Conservation (phyloP, 23 tunicate genomes). For the Phallusia fumigata region DNA sequence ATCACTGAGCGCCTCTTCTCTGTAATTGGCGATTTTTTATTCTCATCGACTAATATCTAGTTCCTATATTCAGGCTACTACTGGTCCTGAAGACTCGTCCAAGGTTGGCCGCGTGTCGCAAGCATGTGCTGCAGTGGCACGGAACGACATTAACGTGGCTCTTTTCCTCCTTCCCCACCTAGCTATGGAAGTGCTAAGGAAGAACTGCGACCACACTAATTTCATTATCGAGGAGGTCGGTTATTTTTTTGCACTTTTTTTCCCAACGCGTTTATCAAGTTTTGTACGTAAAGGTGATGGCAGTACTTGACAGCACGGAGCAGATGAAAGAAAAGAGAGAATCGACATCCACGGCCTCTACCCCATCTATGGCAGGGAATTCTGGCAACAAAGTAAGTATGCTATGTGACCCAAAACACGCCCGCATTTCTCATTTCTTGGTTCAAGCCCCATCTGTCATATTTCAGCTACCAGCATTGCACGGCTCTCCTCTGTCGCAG, state of each 20-base stretch:
- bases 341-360: not conserved
- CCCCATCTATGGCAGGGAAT: not conserved
- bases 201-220: conserved; percentile 30
- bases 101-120: conserved; percentile 59
- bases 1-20: too few relatives aligned
- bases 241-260: not conserved
- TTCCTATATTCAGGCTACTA: conserved; percentile 43
- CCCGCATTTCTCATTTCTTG: too few relatives aligned
- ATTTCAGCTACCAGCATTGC: not conserved
- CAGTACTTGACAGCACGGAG: conserved; percentile 70
- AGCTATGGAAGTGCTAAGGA: conserved; percentile 53
- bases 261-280: not conserved
- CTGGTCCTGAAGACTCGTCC: conserved; percentile 10
- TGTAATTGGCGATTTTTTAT: too few relatives aligned
- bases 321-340: conserved; percentile 26
- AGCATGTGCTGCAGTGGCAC: conserved; percentile 74
- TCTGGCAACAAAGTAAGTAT: not conserved
- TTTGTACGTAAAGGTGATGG: conserved; percentile 39
- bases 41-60: too few relatives aligned
- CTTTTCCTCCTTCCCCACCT: conserved; percentile 68
- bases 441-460: too few relatives aligned
- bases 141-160: conserved; percentile 79
- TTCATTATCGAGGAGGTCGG: conserved; percentile 79
- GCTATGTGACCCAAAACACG: too few relatives aligned
- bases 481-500: conserved; percentile 53